These are phyloP conservation scores for Hiodon tergisus DNA, from an alignment of 2,113 vertebrate genomes.

Conservation along the genomic window DNA sequence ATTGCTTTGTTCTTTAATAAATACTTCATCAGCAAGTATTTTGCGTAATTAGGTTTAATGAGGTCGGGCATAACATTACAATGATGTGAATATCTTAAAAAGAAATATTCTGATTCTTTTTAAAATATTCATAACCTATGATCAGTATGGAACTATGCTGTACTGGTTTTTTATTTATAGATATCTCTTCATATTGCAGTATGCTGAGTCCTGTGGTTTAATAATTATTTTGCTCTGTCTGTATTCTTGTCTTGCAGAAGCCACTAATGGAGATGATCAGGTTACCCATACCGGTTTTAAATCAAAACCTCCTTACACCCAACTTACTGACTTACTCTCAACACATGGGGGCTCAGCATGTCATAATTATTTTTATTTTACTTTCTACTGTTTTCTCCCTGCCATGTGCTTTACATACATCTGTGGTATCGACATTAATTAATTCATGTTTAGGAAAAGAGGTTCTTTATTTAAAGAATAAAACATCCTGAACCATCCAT, in stretches of 20 bases:
- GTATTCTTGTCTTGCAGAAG: constrained; percentile 71
- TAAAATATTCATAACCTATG: constrained; percentile 48
- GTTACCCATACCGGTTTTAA: constrained; percentile 60
- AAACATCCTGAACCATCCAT: constrained; percentile 1
- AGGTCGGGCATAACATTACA: constrained; percentile 38
- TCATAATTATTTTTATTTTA: not conserved
- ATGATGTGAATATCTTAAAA: not conserved
- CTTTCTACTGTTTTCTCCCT: not conserved
- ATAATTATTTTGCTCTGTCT: constrained; percentile 40
- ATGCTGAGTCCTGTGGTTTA: constrained; percentile 16
- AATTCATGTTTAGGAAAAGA: not conserved
- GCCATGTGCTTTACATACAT: not conserved
- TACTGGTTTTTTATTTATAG: not conserved
- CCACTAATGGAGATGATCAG: constrained; percentile 81
- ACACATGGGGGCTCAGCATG: not conserved
- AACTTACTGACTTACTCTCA: constrained; percentile 13
- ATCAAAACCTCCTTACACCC: not conserved
- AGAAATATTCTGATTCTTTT: constrained; percentile 32
- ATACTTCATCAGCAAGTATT: constrained; percentile 42
- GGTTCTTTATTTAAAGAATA: not conserved
- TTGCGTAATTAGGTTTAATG: constrained; percentile 47
- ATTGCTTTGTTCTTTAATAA: constrained; percentile 20
- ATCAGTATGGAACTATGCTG: constrained; percentile 22
- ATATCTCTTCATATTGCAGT: constrained; percentile 3
- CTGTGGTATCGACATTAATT: not conserved